Percentiles rank a stretch among this genome's conserved stretches.
phyloP scores from a whole-genome alignment of 2,113 vertebrate species.

The Lophotis ruficrista region DNA sequence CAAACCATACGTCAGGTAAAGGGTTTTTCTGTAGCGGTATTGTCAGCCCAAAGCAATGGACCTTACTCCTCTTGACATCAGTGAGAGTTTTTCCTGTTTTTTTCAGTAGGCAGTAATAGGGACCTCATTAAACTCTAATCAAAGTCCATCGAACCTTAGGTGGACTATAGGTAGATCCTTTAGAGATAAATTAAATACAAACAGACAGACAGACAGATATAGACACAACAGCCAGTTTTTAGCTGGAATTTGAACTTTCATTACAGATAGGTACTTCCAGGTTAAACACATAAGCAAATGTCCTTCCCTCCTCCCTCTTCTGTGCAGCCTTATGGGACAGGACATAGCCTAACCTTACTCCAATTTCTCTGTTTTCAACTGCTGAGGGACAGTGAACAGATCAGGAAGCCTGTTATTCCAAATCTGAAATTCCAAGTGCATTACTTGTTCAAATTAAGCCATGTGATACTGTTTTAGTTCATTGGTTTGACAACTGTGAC shows the following conservation, averaged over 20 bases:
- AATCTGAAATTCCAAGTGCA: constrained; percentile 61
- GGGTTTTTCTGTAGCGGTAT: background rate
- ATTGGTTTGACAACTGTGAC: constrained; percentile 66
- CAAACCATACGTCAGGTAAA: background rate
- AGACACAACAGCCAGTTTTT: background rate
- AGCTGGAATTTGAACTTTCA: background rate
- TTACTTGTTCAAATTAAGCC: constrained; percentile 63
- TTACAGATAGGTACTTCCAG: background rate
- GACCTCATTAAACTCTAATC: background rate
- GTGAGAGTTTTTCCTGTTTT: background rate
- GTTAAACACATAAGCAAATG: background rate
- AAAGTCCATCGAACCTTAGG: background rate
- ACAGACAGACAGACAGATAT: background rate
- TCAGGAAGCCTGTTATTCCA: constrained; percentile 51
- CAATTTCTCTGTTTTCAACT: constrained; percentile 23
- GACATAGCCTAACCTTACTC: background rate
- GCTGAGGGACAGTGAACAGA: constrained; percentile 60
- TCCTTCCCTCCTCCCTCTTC: background rate
- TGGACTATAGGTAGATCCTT: background rate
- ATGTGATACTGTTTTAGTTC: constrained; percentile 61
- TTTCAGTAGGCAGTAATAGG: background rate
- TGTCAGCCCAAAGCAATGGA: background rate
- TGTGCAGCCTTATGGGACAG: background rate
- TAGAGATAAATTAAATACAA: background rate
- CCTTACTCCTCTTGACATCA: background rate